A percentile compares a stretch with the other conserved stretches of the same genome.
phyloP scores from a whole-genome alignment of 2,113 vertebrate genomes.

The Monarcha castaneiventris region DNA sequence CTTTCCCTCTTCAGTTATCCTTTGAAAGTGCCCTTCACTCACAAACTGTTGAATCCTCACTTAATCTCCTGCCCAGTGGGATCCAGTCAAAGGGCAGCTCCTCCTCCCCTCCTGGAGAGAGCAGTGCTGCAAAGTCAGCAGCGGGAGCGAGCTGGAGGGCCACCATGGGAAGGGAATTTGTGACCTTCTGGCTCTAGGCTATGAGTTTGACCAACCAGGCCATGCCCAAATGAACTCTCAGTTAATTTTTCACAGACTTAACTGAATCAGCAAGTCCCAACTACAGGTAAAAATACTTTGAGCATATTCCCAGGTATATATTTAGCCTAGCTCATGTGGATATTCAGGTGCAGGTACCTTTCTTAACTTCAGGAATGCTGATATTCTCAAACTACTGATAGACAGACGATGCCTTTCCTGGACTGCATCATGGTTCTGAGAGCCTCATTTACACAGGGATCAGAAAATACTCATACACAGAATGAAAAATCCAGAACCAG shows the following conservation, averaged over 20 bases:
- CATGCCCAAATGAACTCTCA: neutral
- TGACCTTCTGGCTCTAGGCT: neutral
- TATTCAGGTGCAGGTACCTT: neutral
- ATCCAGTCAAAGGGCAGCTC: neutral
- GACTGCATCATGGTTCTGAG: neutral
- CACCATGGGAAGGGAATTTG: neutral
- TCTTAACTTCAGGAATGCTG: neutral
- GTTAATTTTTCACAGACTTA: constrained; percentile 20
- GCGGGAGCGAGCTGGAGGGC: neutral
- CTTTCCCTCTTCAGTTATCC: neutral
- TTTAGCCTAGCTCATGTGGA: neutral
- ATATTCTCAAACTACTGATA: neutral
- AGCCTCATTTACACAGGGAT: neutral
- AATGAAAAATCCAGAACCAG: neutral
- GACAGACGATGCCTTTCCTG: neutral
- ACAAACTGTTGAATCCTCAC: neutral
- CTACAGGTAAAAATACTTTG: neutral
- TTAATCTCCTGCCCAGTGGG: neutral
- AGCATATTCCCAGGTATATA: neutral
- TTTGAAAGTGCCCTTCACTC: neutral
- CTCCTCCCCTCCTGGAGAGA: neutral
- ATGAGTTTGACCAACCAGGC: neutral
- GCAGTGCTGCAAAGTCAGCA: neutral
- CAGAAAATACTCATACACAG: neutral
- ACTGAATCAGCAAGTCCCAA: neutral